Percentiles rank a stretch among this genome's conserved stretches.
Conservation (phyloP, 2,113 vertebrate genomes). For the Mesoclemmys tuberculata region DNA sequence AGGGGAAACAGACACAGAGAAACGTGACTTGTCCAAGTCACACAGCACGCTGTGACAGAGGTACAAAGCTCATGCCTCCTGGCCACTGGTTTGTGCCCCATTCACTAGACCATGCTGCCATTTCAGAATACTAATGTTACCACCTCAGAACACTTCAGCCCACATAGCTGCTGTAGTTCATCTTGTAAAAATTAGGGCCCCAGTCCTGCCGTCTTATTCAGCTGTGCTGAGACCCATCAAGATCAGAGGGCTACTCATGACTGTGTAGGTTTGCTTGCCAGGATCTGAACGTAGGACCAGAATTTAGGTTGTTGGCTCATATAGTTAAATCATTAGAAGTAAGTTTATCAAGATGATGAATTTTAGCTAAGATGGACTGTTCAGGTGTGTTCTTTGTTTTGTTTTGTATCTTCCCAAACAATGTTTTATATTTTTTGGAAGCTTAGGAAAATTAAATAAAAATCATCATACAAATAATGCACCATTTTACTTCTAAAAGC, state of each 20-base stretch:
- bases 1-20: background rate
- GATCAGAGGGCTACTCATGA: background rate
- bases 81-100: background rate
- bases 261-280: accelerated
- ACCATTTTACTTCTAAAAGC: background rate
- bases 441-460: background rate
- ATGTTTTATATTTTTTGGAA: background rate
- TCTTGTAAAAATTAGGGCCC: accelerated
- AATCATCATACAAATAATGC: background rate
- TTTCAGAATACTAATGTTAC: background rate
- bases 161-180: background rate
- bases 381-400: background rate
- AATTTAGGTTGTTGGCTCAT: background rate
- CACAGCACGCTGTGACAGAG: background rate
- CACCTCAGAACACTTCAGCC: accelerated
- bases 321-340: background rate
- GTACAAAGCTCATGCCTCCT: background rate
- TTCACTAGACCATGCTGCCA: accelerated
- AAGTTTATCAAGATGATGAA: background rate
- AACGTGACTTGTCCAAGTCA: background rate
- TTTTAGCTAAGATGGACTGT: background rate
- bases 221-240: background rate
- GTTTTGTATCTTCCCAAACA: background rate
- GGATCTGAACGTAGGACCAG: accelerated
- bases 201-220: background rate